Conservation (phyloP, 2,113 vertebrate genomes). For the Cranoglanis bouderius region DNA sequence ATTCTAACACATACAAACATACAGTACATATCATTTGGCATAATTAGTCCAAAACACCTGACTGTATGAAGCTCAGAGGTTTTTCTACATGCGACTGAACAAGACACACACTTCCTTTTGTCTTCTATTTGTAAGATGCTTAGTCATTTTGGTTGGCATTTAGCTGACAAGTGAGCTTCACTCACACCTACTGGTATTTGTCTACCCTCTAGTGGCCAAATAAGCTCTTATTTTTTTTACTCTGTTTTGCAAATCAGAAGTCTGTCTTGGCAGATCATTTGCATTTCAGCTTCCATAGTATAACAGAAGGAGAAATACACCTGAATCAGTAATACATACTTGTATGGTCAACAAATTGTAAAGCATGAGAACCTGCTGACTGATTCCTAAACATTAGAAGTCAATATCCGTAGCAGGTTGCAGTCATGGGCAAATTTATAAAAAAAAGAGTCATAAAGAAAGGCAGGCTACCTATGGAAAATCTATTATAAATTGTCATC, state of each 20-base stretch:
- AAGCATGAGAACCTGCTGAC: neutral
- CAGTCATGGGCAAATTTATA: neutral
- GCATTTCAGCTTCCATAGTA: neutral
- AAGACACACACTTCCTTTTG: neutral
- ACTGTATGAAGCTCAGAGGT: too few relatives aligned
- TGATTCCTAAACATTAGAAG: neutral
- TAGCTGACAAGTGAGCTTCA: neutral
- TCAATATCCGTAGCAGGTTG: neutral
- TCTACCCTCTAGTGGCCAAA: conserved; percentile 37
- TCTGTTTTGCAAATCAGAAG: neutral
- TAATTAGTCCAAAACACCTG: neutral
- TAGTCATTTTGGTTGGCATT: conserved; percentile 10
- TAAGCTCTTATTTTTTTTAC: neutral
- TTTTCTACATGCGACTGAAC: neutral
- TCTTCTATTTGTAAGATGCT: neutral
- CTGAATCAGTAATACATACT: neutral
- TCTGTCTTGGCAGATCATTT: neutral
- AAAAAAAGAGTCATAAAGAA: neutral
- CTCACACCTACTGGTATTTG: neutral
- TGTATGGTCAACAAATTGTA: neutral
- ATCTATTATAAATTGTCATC: neutral
- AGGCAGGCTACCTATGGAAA: neutral
- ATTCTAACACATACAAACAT: neutral
- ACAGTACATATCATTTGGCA: neutral
- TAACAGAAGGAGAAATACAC: neutral